A percentile compares a stretch with the other conserved stretches of the same genome.
phyloP scores from a whole-genome alignment of 2,797 vertebrate species.

The Hyperoplus immaculatus region DNA sequence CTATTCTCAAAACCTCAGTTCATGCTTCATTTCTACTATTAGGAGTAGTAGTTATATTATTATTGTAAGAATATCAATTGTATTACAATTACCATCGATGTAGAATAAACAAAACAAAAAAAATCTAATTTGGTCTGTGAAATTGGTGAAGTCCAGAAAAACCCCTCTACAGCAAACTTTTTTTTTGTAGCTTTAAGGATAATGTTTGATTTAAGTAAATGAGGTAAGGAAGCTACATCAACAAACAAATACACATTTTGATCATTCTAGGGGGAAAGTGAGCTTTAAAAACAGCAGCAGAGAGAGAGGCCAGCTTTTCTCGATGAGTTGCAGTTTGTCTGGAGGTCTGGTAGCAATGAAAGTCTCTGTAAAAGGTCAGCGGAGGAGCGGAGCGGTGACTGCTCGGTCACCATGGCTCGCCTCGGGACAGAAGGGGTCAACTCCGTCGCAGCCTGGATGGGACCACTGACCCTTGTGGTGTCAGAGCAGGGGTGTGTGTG shows the following conservation, averaged over 20 bases:
- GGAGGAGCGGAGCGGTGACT: constrained; percentile 34
- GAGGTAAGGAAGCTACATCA: background rate
- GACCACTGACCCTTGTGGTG: constrained; percentile 75
- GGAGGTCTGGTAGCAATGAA: constrained; percentile 63
- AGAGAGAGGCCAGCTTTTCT: constrained; percentile 26
- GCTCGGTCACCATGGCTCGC: constrained; percentile 50
- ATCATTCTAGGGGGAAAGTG: background rate
- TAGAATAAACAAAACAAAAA: background rate
- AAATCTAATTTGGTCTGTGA: background rate
- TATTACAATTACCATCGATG: background rate
- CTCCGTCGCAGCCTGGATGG: constrained; percentile 51
- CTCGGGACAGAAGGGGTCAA: constrained; percentile 68
- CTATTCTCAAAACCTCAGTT: background rate
- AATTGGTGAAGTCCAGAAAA: constrained; percentile 5
- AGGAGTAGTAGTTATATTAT: background rate
- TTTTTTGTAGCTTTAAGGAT: background rate
- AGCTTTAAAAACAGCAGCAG: constrained; percentile 1
- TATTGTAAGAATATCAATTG: background rate
- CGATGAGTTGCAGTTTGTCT: constrained; percentile 45
- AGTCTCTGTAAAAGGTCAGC: constrained; percentile 68
- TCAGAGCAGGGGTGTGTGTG: constrained; percentile 42
- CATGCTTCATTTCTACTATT: background rate
- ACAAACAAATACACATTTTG: constrained; percentile 1
- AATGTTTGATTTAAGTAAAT: background rate
- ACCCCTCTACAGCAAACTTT: background rate